Evolutionary conservation across 1,140 invertebrate genomes (phyloP).

Genomic region (Zaprionus gabonicus): DNA sequence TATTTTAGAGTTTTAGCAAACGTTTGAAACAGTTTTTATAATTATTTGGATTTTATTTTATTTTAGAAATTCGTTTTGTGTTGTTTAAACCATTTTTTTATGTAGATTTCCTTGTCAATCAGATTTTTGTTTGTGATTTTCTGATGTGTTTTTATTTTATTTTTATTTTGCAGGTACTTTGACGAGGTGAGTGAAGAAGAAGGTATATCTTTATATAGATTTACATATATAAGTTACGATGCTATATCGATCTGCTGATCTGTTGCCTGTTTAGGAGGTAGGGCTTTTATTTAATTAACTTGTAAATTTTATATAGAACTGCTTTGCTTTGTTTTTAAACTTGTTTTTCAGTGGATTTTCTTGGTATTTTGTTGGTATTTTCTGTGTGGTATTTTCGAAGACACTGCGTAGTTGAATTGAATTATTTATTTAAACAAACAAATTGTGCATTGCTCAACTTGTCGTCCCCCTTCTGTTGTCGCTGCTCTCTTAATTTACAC

Average conservation of each 20-base stretch:
- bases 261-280: slow-evolving; percentile 37
- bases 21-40: slow-evolving; percentile 19
- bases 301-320: slow-evolving; percentile 24
- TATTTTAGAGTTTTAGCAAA: slow-evolving; percentile 17
- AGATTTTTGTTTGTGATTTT: slow-evolving; percentile 14
- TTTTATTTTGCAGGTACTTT: slow-evolving; percentile 67
- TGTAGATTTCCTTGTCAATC: slow-evolving; percentile 9
- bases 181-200: slow-evolving; percentile 68
- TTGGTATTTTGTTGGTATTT: slow-evolving; percentile 13
- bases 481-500: slow-evolving; percentile 30
- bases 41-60: slow-evolving; percentile 14
- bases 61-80: slow-evolving; percentile 43
- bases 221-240: slow-evolving; percentile 29
- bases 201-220: slow-evolving; percentile 52
- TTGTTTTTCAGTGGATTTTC: slow-evolving; percentile 27
- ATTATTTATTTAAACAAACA: slow-evolving; percentile 26
- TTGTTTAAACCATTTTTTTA: not conserved
- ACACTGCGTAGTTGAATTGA: not conserved
- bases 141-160: slow-evolving; percentile 34
- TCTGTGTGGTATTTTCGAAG: not conserved
- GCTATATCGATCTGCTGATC: not conserved
- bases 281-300: slow-evolving; percentile 30
- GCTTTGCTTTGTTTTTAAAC: slow-evolving; percentile 44
- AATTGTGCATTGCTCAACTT: slow-evolving; percentile 33
- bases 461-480: slow-evolving; percentile 5